A percentile compares a stretch with the other conserved stretches of the same genome.
Evolutionary conservation across 1,140 invertebrate genomes (phyloP).

Genomic region (Scaptodrosophila lebanonensis): DNA sequence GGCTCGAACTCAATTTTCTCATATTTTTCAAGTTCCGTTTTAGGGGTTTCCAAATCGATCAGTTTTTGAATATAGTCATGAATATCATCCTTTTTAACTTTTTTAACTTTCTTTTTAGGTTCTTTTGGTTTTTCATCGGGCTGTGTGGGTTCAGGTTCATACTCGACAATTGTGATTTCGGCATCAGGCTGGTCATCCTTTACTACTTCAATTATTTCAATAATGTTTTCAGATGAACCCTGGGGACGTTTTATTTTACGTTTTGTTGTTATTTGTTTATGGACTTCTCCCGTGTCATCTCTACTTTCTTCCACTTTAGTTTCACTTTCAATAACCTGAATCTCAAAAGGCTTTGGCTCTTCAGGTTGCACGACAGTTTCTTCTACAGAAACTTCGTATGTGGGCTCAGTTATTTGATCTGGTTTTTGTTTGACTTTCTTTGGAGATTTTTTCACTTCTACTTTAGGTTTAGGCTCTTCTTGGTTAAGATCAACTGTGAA

Average conservation of each 20-base stretch:
- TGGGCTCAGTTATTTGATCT: slow-evolving; percentile 9
- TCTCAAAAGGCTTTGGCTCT: slow-evolving; percentile 26
- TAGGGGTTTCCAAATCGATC: slow-evolving; percentile 69
- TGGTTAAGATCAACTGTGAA: slow-evolving; percentile 27
- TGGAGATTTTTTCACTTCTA: slow-evolving; percentile 13
- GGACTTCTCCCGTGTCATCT: slow-evolving; percentile 59
- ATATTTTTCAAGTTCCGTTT: slow-evolving; percentile 70
- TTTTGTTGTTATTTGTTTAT: slow-evolving; percentile 77
- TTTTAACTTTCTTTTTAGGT: slow-evolving; percentile 59
- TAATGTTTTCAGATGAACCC: slow-evolving; percentile 66
- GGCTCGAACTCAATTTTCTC: slow-evolving; percentile 70
- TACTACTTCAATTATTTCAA: slow-evolving; percentile 76
- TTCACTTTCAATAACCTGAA: slow-evolving; percentile 61
- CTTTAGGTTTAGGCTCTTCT: slow-evolving; percentile 5
- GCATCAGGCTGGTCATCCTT: slow-evolving; percentile 75
- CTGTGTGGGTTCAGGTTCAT: slow-evolving; percentile 44
- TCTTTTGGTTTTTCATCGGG: slow-evolving; percentile 51
- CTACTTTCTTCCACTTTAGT: slow-evolving; percentile 58
- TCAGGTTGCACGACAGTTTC: slow-evolving; percentile 32
- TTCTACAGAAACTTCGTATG: slow-evolving; percentile 38
- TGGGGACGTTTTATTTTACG: slow-evolving; percentile 73
- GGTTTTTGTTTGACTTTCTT: slow-evolving; percentile 18
- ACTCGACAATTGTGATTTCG: slow-evolving; percentile 68
- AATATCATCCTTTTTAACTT: slow-evolving; percentile 62
- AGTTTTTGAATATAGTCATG: slow-evolving; percentile 69